Percentiles rank a stretch among this genome's conserved stretches.
phyloP scores from a whole-genome alignment of 2,113 vertebrate genomes.

The Tragelaphus imberbis region DNA sequence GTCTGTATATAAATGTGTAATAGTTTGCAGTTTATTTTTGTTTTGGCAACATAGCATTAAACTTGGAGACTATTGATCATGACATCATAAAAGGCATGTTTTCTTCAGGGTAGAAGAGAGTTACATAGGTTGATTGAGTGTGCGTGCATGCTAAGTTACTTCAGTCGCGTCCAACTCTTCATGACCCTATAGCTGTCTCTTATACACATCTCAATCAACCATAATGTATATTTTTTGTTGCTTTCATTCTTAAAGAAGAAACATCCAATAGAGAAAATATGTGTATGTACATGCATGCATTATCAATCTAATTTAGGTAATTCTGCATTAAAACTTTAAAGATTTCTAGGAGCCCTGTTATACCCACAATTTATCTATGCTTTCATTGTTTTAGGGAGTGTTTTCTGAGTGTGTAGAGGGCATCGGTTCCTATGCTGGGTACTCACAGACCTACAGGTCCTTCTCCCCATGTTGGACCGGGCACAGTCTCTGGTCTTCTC shows the following conservation, averaged over 20 bases:
- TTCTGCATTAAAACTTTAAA: neutral
- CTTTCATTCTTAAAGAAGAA: neutral
- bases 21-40: neutral
- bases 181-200: no score
- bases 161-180: neutral
- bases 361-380: neutral
- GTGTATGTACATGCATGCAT: neutral
- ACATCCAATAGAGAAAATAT: neutral
- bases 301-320: neutral
- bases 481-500: neutral
- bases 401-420: neutral
- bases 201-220: no score
- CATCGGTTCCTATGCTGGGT: accelerated
- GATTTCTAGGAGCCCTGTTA: neutral
- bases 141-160: neutral
- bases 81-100: neutral
- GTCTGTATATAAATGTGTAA: neutral
- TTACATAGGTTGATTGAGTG: neutral
- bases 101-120: neutral
- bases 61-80: neutral
- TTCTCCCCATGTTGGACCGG: neutral
- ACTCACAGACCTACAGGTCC: neutral
- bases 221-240: no score
- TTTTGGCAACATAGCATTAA: neutral
- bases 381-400: neutral